Conservation (phyloP, 2,113 vertebrate genomes). For the Rhizomys pruinosus region DNA sequence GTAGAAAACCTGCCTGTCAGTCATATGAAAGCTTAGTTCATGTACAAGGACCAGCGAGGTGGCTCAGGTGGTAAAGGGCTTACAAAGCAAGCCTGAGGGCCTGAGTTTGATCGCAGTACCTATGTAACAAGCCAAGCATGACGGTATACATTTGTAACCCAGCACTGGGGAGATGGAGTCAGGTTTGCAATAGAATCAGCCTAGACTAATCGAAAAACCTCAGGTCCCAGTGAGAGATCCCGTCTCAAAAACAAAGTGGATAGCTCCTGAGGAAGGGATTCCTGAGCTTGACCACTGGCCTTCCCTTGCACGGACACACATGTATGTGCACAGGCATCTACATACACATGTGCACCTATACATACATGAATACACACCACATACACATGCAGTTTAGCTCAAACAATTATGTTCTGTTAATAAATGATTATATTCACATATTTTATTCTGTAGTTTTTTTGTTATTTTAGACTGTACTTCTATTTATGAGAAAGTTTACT, state of each 20-base stretch:
- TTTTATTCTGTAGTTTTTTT: neutral
- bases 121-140: neutral
- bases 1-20: neutral
- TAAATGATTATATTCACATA: neutral
- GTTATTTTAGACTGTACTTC: neutral
- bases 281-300: neutral
- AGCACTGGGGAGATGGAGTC: neutral
- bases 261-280: neutral
- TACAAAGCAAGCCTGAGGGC: neutral
- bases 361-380: too few species aligned
- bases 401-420: neutral
- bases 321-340: too few species aligned
- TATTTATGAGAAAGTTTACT: neutral
- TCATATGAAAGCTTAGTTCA: neutral
- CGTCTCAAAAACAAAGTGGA: neutral
- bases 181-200: neutral
- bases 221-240: neutral
- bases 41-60: neutral
- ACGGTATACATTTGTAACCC: neutral
- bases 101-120: neutral
- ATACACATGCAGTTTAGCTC: neutral
- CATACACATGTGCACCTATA: neutral
- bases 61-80: neutral
- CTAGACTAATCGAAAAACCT: neutral
- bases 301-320: neutral